Evolutionary conservation across 2,113 vertebrate species (phyloP), one percentile per base, ranked within the genome.

Genomic region (Oxyruncus cristatus): DNA sequence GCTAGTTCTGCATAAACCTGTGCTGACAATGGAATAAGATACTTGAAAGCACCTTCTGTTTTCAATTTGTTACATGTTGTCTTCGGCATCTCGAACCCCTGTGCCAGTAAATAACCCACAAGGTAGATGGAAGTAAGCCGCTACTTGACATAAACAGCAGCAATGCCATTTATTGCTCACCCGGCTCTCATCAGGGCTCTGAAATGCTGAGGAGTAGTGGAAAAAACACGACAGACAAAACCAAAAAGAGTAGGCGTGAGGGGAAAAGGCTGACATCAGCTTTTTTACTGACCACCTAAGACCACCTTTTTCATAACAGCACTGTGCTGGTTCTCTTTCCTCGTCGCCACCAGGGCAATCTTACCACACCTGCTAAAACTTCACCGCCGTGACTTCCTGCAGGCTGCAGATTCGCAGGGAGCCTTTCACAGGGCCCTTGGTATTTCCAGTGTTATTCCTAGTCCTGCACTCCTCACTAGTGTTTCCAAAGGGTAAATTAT

Each of bases 241-340:
- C 3, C 32, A 58, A 37, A 47, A 32, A 65, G 24, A 77, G 46
- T 0, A 41, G 37, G 12, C 5, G 2, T 17, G 8, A 1, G 7
- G 21, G 27, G 21, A 65, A 62, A 49, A 67, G 90, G 71, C n/a
- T 35, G 62, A 41, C 20, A 5, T 2, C 1, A 1, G 28, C 5
- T 22, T 74, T 73, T 86, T 61, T 58, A 62, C 26, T 62, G 46
- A 46, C 12, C 1, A 37, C 42, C 6, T 37, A 65, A 49, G 33
- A 1, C 11, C 49, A 49, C 0, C 0, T 61, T 50, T 79, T 80
- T 35, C 1, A 0, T 47, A 63, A 80, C 21, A 62, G 28, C 53
- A 73, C 39, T 30, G 35, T 39, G 33, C 41, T 26, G 42, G 15
- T 15, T 87, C 52, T 37, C 35, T 73, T 67, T 65, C 59, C 30